Evolutionary conservation across 2,113 vertebrate species (phyloP).

Genomic region (Loxodonta africana): DNA sequence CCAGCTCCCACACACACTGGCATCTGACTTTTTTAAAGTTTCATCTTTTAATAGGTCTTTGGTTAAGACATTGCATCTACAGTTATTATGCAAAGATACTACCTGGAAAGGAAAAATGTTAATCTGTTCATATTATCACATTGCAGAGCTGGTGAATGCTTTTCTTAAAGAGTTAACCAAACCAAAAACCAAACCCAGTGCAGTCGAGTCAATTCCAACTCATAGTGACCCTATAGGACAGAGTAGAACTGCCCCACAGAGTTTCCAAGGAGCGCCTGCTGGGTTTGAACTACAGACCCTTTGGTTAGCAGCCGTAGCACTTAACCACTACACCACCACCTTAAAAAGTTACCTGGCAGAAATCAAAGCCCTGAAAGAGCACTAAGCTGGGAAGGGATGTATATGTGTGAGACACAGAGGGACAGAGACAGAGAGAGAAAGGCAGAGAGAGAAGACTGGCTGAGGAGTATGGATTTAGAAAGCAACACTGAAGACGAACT

Average conservation of each 20-base stretch:
- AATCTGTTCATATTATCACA: not conserved
- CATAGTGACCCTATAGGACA: too few relatives aligned
- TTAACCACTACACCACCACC: too few relatives aligned
- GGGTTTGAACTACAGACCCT: too few relatives aligned
- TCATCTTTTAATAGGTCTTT: not conserved
- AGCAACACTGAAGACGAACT: not conserved
- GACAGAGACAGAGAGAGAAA: not conserved
- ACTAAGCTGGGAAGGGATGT: not conserved
- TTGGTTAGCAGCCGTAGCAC: too few relatives aligned
- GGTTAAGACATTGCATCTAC: not conserved
- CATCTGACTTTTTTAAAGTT: not conserved
- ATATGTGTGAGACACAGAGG: not conserved
- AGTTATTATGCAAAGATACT: not conserved
- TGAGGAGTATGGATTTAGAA: accelerated
- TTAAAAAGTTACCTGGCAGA: not conserved
- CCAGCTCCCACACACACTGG: accelerated
- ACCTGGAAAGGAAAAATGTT: not conserved
- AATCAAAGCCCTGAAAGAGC: not conserved
- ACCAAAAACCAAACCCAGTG: too few relatives aligned
- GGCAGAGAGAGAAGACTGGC: not conserved
- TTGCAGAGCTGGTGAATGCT: not conserved
- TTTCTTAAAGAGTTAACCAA: not conserved
- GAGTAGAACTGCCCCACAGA: too few relatives aligned
- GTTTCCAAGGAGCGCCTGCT: too few relatives aligned
- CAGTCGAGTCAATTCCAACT: too few relatives aligned